Evolutionary conservation across 2,113 vertebrate species (phyloP).

Genomic region (Thinocorus orbignyianus): DNA sequence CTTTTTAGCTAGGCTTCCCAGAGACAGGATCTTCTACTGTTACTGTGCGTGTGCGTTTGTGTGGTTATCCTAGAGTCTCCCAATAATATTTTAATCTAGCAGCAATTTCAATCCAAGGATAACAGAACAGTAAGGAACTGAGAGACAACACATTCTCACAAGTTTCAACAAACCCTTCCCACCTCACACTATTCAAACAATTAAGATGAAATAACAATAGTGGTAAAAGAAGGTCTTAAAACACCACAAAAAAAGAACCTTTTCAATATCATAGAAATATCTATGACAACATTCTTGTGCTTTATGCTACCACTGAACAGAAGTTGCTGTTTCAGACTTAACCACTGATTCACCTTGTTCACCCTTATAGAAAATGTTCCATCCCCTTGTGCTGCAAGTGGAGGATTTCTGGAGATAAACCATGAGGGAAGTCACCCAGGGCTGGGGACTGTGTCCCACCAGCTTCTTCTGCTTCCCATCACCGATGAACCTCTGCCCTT

Average conservation of each 20-base stretch:
- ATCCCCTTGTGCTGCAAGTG: neutral
- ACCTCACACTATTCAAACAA: neutral
- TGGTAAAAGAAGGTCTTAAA: neutral
- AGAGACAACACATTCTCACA: neutral
- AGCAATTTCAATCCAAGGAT: neutral
- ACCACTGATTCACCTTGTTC: neutral
- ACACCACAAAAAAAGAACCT: neutral
- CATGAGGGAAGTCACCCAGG: neutral
- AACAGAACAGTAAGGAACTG: neutral
- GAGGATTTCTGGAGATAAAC: neutral
- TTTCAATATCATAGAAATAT: neutral
- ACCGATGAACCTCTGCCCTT: neutral
- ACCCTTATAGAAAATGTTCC: neutral
- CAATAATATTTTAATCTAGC: neutral
- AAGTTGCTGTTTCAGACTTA: neutral
- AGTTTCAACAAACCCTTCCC: neutral
- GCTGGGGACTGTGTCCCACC: neutral
- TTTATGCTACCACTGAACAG: neutral
- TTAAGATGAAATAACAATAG: neutral
- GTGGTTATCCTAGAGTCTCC: neutral
- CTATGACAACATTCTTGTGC: neutral
- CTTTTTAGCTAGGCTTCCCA: neutral
- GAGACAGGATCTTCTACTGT: neutral
- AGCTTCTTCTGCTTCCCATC: neutral
- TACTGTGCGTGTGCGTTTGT: accelerated